Evolutionary conservation across 2,888 invertebrate species (phyloP).

Genomic region (Philonicus albiceps): DNA sequence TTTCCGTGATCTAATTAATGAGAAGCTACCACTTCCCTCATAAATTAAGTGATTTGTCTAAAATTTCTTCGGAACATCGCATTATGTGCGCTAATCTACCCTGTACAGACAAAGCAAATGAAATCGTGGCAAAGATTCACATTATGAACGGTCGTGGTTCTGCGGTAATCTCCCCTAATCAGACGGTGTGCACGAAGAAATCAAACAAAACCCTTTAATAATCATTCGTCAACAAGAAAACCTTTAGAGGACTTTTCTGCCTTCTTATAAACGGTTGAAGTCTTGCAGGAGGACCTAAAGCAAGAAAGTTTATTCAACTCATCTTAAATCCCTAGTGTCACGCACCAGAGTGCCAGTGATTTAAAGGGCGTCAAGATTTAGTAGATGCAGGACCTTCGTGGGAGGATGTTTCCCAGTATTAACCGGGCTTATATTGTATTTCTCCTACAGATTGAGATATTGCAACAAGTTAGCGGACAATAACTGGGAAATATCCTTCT

Average conservation of each 20-base stretch:
- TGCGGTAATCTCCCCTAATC: neutral
- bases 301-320: neutral
- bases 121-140: neutral
- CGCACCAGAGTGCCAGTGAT: neutral
- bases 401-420: neutral
- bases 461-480: neutral
- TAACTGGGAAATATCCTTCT: neutral
- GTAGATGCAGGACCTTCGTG: neutral
- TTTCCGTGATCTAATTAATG: neutral
- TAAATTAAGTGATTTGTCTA: neutral
- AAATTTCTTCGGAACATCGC: neutral
- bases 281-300: neutral
- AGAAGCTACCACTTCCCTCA: neutral
- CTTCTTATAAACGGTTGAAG: neutral
- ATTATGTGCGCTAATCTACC: neutral
- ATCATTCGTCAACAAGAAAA: neutral
- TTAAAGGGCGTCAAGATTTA: neutral
- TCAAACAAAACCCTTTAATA: neutral
- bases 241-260: neutral
- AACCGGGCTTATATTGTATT: neutral
- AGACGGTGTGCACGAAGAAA: neutral
- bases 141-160: neutral
- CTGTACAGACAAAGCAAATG: neutral
- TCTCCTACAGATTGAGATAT: neutral
- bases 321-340: neutral